phyloP scores from a whole-genome alignment of 2,797 vertebrate genomes.

The Tangara arthus region DNA sequence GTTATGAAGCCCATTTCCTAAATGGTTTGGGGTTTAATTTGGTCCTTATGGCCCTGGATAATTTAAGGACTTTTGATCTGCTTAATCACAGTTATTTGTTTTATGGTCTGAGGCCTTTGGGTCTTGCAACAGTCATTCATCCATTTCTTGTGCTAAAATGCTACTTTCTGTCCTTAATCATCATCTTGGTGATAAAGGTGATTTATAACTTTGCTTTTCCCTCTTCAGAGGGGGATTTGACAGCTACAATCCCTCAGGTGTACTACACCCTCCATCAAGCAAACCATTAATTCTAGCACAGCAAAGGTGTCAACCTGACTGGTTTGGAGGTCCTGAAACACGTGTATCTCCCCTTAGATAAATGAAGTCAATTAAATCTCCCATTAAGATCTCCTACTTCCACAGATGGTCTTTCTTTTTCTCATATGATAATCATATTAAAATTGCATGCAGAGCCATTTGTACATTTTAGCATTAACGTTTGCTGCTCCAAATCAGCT shows the following conservation, averaged over 20 bases:
- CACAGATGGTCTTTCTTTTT: slow-evolving; percentile 59
- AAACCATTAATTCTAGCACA: slow-evolving; percentile 48
- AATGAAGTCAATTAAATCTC: slow-evolving; percentile 66
- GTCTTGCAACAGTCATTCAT: neutral
- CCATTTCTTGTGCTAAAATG: neutral
- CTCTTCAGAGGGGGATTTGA: slow-evolving; percentile 8
- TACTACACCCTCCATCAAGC: neutral
- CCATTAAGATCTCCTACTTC: slow-evolving; percentile 47
- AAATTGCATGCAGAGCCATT: slow-evolving; percentile 64
- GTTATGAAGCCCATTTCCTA: slow-evolving; percentile 34
- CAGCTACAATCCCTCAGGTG: slow-evolving; percentile 45
- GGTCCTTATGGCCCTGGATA: neutral
- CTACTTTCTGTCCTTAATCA: slow-evolving; percentile 12
- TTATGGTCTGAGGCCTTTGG: slow-evolving; percentile 22
- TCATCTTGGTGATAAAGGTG: neutral
- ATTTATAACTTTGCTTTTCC: slow-evolving; percentile 46
- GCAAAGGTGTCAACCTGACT: neutral
- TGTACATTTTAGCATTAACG: slow-evolving; percentile 24
- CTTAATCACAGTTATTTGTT: slow-evolving; percentile 45
- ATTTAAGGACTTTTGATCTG: slow-evolving; percentile 48
- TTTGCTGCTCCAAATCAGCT: slow-evolving; percentile 1
- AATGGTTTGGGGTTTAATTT: slow-evolving; percentile 36
- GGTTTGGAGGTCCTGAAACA: neutral
- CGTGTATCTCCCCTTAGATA: slow-evolving; percentile 20
- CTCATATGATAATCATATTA: slow-evolving; percentile 59